A percentile compares a stretch with the other conserved stretches of the same genome.
phyloP scores from a whole-genome alignment of 1,140 invertebrate species.

The Pseudobourletiella spinata region DNA sequence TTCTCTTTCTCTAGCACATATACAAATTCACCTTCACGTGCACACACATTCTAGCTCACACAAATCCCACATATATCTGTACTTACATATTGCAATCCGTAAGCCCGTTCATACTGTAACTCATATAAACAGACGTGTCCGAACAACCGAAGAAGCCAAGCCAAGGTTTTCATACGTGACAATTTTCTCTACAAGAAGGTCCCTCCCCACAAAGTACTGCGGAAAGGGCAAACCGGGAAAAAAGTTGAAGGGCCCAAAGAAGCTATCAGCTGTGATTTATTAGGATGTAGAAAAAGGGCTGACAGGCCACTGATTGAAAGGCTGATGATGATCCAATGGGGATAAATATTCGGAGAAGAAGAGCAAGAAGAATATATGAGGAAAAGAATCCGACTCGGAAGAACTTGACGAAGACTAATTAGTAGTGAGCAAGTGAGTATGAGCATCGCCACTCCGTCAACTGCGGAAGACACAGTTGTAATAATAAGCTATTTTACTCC shows the following conservation, averaged over 20 bases:
- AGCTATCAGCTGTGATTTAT: slow-evolving; percentile 5
- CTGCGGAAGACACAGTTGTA: too few relatives aligned
- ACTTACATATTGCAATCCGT: too few relatives aligned
- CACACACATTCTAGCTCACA: too few relatives aligned
- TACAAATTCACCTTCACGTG: not conserved
- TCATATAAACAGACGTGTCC: too few relatives aligned
- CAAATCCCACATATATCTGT: too few relatives aligned
- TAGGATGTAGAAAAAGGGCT: not conserved
- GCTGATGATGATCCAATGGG: not conserved
- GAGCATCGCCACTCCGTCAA: too few relatives aligned
- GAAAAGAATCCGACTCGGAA: not conserved
- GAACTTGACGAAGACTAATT: not conserved
- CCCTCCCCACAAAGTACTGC: not conserved
- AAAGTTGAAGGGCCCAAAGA: not conserved
- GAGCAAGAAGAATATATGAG: not conserved
- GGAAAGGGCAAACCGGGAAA: not conserved
- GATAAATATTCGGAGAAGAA: not conserved
- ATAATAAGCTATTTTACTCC: too few relatives aligned
- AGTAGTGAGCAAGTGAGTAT: too few relatives aligned
- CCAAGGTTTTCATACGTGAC: not conserved
- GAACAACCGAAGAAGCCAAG: too few relatives aligned
- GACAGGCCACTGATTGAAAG: slow-evolving; percentile 5
- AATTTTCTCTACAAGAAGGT: not conserved
- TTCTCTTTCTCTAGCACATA: not conserved
- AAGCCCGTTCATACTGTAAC: too few relatives aligned